These are phyloP conservation scores for Monopis laevigella DNA, from an alignment of 2,888 invertebrate genomes.

Conservation along the genomic window DNA sequence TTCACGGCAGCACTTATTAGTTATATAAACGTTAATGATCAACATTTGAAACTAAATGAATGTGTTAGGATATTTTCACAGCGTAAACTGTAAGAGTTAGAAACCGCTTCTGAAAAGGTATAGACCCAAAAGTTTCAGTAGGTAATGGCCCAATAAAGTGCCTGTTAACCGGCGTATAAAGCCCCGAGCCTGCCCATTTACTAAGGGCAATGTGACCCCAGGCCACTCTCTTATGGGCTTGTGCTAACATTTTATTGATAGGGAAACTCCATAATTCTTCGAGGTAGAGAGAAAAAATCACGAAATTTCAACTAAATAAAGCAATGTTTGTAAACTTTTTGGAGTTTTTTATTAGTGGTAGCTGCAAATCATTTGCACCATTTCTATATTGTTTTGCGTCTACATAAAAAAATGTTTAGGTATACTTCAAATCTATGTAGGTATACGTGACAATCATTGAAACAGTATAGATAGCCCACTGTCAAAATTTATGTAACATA, in stretches of 20 bases:
- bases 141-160: slow-evolving; percentile 26
- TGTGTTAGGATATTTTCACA: slow-evolving; percentile 2
- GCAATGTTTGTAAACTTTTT: too few relatives aligned
- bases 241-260: slow-evolving; percentile 9
- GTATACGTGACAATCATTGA: too few relatives aligned
- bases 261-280: not conserved
- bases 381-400: too few relatives aligned
- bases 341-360: too few relatives aligned
- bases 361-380: too few relatives aligned
- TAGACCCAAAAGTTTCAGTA: slow-evolving; percentile 18
- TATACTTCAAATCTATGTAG: too few relatives aligned
- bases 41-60: slow-evolving; percentile 11
- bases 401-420: too few relatives aligned
- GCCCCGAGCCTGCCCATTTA: slow-evolving; percentile 19
- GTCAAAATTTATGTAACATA: too few relatives aligned
- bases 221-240: too few relatives aligned
- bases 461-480: too few relatives aligned
- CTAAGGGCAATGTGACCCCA: slow-evolving; percentile 7
- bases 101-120: slow-evolving; percentile 26
- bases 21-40: slow-evolving; percentile 1
- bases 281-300: not conserved
- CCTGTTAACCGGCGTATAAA: slow-evolving; percentile 27
- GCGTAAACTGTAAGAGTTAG: slow-evolving; percentile 20
- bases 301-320: not conserved
- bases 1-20: too few relatives aligned